Evolutionary conservation across 1,140 invertebrate genomes (phyloP), one percentile per base, ranked within the genome.

Genomic region (Laupala kohalensis): DNA sequence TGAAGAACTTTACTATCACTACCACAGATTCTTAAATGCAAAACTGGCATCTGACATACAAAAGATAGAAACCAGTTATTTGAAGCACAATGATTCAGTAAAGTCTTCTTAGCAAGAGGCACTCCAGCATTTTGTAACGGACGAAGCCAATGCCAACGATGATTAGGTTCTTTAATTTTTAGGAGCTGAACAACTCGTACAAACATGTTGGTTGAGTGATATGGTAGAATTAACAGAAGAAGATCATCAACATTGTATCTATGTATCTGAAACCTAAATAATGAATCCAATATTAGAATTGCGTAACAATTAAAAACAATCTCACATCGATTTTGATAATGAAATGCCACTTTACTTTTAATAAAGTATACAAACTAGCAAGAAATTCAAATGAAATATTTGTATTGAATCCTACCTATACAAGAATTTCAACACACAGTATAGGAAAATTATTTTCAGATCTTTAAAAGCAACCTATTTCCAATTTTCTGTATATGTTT

Each of bases 121-220:
- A 89, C 78, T 19, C 92, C 91, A 29, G 86, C 80, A 78, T 90
- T 92, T 79, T 95, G 90, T 0, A 93, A 73, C 1, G 84, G 79
- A 25, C 83, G 78, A 15, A 97, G 78, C 91, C 93, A 97, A 75
- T 86, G 81, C 93, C 93, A 97, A 71, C 86, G 86, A 66, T 87
- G 85, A 30, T 81, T 81, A 3, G 78, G 75, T 26, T 85, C 80
- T 37, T 85, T 83, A 15, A 95, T 78, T 66, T 88, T 82, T 71
- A 95, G 79, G 2, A 94, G 80, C 80, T 96, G 92, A 9, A 97
- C 77, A 70, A 92, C 83, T 71, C 92, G 84, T 0, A 92, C 86
- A 83, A 98, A 98, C 69, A 92, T 90, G 73, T 90, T 90, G 23
- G 93, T 94, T 76, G 96, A 92, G 81, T 97, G 93, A 78, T 96